Percentiles rank a stretch among this genome's conserved stretches.
phyloP scores from a whole-genome alignment of 2,797 vertebrate species.

The Ficedula albicollis region DNA sequence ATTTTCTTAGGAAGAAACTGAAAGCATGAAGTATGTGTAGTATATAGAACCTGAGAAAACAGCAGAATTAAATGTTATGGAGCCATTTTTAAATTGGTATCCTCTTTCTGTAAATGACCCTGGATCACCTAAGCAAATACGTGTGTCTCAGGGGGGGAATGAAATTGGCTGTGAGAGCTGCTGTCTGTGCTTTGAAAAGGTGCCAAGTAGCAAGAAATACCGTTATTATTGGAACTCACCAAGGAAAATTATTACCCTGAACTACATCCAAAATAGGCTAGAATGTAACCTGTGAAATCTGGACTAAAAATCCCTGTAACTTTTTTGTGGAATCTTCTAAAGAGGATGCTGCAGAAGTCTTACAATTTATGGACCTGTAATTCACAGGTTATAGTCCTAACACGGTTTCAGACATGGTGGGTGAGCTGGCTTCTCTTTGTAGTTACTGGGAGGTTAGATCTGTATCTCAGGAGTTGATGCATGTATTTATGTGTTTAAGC shows the following conservation, averaged over 20 bases:
- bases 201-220: conserved; percentile 12
- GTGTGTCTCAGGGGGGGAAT: not conserved
- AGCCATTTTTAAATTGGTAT: not conserved
- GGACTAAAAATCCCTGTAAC: not conserved
- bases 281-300: conserved; percentile 25
- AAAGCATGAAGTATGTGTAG: not conserved
- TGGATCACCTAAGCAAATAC: not conserved
- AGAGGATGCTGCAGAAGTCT: not conserved
- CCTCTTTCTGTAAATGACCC: not conserved
- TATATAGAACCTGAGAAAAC: not conserved
- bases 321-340: conserved; percentile 6
- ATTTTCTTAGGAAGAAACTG: not conserved
- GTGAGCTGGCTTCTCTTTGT: conserved; percentile 12
- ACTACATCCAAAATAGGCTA: not conserved
- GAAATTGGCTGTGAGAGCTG: not conserved
- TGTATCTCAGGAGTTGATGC: not conserved
- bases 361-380: conserved; percentile 11
- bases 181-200: conserved; percentile 12
- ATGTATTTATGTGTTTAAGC: conserved; percentile 3
- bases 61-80: not conserved
- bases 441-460: conserved; percentile 5
- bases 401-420: not conserved
- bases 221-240: conserved; percentile 5
- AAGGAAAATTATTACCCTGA: not conserved
- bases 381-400: not conserved